Conservation (phyloP, 2,797 vertebrate genomes). For the Trematocara caparti region DNA sequence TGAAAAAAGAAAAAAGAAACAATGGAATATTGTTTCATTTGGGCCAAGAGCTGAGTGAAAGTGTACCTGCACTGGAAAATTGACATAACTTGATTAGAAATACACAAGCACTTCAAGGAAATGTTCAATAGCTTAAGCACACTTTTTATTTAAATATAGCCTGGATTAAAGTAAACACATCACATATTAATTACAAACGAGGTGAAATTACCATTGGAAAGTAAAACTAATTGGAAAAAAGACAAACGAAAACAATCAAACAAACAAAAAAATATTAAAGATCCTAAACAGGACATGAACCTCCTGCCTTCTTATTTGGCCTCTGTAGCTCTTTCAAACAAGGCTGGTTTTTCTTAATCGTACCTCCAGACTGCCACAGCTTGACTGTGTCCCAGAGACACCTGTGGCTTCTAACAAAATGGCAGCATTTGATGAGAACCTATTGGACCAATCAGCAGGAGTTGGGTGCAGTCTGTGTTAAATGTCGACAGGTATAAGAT, state of each 20-base stretch:
- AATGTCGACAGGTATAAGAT: not conserved
- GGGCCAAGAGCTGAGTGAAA: not conserved
- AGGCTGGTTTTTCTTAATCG: not conserved
- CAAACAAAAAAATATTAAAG: not conserved
- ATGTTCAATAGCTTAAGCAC: not conserved
- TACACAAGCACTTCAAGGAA: not conserved
- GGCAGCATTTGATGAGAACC: not conserved
- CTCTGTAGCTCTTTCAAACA: not conserved
- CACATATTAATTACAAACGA: not conserved
- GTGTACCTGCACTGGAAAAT: not conserved
- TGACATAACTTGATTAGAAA: not conserved
- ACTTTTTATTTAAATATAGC: not conserved
- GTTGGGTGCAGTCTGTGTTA: not conserved
- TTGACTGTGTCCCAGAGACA: no score
- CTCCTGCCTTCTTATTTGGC: not conserved
- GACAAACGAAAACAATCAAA: not conserved
- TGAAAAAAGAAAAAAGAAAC: not conserved
- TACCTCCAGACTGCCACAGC: not conserved
- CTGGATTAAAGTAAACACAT: not conserved
- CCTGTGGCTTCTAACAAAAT: not conserved
- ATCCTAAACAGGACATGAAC: not conserved
- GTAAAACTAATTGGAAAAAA: not conserved
- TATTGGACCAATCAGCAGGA: not conserved
- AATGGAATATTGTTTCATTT: constrained; percentile 1
- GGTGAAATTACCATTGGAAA: not conserved